Evolutionary conservation across 2,888 invertebrate genomes (phyloP).

Genomic region (Coremacera marginata): DNA sequence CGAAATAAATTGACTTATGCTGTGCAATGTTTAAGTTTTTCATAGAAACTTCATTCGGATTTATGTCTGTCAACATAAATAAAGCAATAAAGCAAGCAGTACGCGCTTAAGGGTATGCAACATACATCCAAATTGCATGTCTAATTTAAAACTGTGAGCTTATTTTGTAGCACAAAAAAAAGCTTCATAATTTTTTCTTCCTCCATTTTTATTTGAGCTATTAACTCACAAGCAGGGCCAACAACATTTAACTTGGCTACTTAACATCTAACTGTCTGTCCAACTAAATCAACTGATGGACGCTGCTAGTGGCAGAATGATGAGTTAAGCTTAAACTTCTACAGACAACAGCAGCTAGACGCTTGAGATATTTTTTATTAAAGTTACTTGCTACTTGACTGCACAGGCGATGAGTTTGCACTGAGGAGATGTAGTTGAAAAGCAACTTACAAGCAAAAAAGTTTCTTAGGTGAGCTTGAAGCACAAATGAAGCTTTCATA

Average conservation of each 20-base stretch:
- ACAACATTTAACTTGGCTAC: conserved; percentile 28
- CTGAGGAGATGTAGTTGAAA: not conserved
- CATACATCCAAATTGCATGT: not conserved
- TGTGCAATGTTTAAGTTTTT: too few relatives aligned
- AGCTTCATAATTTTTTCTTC: too few relatives aligned
- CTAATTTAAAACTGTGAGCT: too few relatives aligned
- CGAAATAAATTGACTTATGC: too few relatives aligned
- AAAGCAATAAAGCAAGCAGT: not conserved
- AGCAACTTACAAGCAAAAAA: not conserved
- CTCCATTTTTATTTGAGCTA: too few relatives aligned
- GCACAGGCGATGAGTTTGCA: not conserved
- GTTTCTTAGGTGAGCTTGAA: not conserved
- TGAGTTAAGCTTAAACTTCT: not conserved
- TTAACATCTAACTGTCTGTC: conserved; percentile 25
- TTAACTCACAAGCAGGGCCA: not conserved
- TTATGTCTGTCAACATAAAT: not conserved
- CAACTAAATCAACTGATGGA: not conserved
- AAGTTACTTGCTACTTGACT: not conserved
- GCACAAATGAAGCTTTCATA: not conserved
- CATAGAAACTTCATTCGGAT: not conserved
- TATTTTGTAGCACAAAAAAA: too few relatives aligned
- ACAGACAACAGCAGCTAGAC: not conserved
- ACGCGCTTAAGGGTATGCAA: not conserved
- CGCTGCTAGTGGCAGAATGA: not conserved
- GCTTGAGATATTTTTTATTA: not conserved